A percentile compares a stretch with the other conserved stretches of the same genome.
Conservation (phyloP, 2,888 invertebrate genomes). For the Platerodrilus igneus region DNA sequence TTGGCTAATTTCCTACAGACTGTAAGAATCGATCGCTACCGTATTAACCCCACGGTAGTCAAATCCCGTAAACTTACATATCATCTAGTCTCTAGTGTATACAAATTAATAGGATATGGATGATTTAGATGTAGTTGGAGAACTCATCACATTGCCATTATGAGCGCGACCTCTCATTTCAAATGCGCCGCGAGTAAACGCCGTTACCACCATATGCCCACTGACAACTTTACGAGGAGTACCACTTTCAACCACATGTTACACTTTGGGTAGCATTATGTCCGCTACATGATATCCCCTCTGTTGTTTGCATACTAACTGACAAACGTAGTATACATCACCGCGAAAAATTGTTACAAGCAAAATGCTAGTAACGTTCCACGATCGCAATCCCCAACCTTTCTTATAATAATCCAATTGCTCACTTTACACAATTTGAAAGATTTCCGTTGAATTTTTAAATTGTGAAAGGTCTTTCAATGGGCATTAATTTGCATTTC, state of each 20-base stretch:
- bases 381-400: not conserved
- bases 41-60: no score
- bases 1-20: no score
- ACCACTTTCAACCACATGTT: conserved; percentile 51
- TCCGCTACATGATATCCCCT: conserved; percentile 47
- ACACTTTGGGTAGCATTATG: conserved; percentile 49
- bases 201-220: conserved; percentile 50
- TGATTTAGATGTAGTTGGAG: no score
- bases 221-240: conserved; percentile 50
- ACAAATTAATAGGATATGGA: no score
- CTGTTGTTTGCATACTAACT: conserved; percentile 30
- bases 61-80: no score
- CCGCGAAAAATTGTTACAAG: conserved; percentile 27
- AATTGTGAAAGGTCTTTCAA: no score
- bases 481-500: no score
- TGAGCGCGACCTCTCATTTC: conserved; percentile 44
- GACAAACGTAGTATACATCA: conserved; percentile 18
- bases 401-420: no score
- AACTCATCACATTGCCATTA: conserved; percentile 48
- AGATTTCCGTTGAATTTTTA: no score
- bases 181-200: conserved; percentile 45
- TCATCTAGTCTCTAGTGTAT: no score
- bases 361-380: conserved; percentile 25
- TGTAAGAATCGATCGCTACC: no score
- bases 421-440: no score